Percentiles rank a stretch among this genome's conserved stretches.
These are phyloP conservation scores for Machimus rusticus DNA, from an alignment of 2,888 invertebrate genomes.

Conservation along the genomic window DNA sequence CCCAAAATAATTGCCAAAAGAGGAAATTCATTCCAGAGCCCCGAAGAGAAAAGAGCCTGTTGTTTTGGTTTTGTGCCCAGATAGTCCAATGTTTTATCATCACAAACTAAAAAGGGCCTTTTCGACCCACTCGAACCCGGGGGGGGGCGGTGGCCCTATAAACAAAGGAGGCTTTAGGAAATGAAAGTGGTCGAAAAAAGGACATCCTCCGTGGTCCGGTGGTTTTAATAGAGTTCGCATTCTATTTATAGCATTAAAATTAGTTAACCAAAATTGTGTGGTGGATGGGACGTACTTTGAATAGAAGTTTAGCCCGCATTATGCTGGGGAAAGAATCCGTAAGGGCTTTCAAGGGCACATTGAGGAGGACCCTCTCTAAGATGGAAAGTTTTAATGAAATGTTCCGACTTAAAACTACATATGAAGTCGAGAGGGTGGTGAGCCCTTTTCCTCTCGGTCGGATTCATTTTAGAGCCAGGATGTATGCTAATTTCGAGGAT, in stretches of 20 bases:
- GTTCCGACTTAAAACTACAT: conserved; percentile 1
- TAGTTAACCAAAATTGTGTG: not conserved
- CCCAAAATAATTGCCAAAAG: not conserved
- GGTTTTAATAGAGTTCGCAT: conserved; percentile 1
- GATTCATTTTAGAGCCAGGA: not conserved
- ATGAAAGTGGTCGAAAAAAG: conserved; percentile 21
- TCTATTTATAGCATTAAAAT: not conserved
- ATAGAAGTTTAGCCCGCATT: not conserved
- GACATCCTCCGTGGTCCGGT: not conserved
- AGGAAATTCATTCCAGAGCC: not conserved
- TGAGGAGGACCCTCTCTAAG: not conserved
- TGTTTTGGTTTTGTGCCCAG: not conserved
- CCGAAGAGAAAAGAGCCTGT: not conserved
- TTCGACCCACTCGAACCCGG: not conserved
- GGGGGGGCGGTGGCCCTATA: not conserved
- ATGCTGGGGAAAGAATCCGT: not conserved
- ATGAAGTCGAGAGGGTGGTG: not conserved
- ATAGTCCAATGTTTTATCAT: not conserved
- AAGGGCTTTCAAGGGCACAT: not conserved
- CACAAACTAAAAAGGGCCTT: not conserved
- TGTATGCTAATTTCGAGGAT: not conserved
- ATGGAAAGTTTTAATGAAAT: conserved; percentile 22
- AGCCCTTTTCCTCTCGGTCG: not conserved
- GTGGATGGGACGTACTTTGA: not conserved
- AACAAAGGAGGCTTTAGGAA: not conserved